Percentiles rank a stretch among this genome's conserved stretches.
These are phyloP conservation scores for Triplophysa yarkandensis DNA, from an alignment of 2,797 vertebrate genomes.

Conservation along the genomic window DNA sequence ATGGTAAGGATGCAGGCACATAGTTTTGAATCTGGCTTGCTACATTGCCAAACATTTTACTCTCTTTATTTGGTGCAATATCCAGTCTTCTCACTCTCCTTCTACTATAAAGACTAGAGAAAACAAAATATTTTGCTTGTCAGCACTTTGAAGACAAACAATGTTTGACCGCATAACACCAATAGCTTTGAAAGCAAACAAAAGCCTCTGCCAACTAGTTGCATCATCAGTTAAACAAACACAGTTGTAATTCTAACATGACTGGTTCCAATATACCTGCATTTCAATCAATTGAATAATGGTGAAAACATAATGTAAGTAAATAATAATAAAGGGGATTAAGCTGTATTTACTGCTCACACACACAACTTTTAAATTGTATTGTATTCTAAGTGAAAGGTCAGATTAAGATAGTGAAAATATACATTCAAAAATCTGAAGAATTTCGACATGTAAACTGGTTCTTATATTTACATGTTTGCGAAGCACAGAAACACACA, in stretches of 20 bases:
- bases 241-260: neutral
- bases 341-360: too few species aligned
- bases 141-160: neutral
- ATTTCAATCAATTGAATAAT: neutral
- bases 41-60: neutral
- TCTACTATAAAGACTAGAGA: neutral
- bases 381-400: too few species aligned
- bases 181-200: neutral
- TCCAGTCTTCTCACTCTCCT: neutral
- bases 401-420: too few species aligned
- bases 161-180: neutral
- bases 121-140: neutral
- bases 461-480: conserved; percentile 3
- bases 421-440: neutral
- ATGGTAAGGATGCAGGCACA: too few species aligned
- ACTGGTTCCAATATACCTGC: neutral
- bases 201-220: neutral
- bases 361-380: too few species aligned
- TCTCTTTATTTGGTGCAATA: neutral
- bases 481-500: neutral
- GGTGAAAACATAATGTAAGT: neutral
- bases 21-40: too few species aligned
- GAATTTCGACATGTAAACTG: neutral
- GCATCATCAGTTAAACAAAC: neutral
- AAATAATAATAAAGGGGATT: neutral